phyloP scores from a whole-genome alignment of 2,888 invertebrate genomes.

The Phorcus lineatus region DNA sequence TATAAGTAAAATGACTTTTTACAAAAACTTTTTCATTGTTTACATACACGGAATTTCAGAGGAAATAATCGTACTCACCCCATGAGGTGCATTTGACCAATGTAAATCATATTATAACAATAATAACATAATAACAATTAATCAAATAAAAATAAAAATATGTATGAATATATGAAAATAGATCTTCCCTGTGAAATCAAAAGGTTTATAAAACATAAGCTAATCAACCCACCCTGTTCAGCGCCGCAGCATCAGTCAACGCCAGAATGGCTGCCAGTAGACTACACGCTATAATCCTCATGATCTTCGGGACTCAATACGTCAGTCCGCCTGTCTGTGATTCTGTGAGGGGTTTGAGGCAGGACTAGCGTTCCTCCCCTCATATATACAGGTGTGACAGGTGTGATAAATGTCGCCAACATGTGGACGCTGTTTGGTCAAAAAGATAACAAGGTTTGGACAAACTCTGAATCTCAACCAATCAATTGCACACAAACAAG shows the following conservation, averaged over 20 bases:
- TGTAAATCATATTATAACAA: no score
- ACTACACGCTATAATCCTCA: background rate
- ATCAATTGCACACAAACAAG: background rate
- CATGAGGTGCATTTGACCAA: no score
- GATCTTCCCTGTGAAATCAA: no score
- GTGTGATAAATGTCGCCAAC: background rate
- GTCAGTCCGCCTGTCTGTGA: background rate
- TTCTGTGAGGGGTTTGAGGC: background rate
- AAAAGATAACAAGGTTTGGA: background rate
- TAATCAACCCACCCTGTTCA: background rate
- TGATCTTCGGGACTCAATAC: background rate
- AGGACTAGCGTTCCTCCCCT: background rate
- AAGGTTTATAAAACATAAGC: background rate
- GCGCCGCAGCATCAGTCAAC: background rate
- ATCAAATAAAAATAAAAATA: no score
- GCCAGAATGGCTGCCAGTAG: background rate
- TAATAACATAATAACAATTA: no score
- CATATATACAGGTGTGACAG: slow-evolving; percentile 1
- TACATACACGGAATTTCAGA: no score
- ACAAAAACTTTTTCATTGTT: no score
- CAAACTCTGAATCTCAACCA: background rate
- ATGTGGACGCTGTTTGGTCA: background rate
- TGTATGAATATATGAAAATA: no score
- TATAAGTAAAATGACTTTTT: no score
- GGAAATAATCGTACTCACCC: no score